phyloP scores from a whole-genome alignment of 2,113 vertebrate genomes.

The Noturus placidus region DNA sequence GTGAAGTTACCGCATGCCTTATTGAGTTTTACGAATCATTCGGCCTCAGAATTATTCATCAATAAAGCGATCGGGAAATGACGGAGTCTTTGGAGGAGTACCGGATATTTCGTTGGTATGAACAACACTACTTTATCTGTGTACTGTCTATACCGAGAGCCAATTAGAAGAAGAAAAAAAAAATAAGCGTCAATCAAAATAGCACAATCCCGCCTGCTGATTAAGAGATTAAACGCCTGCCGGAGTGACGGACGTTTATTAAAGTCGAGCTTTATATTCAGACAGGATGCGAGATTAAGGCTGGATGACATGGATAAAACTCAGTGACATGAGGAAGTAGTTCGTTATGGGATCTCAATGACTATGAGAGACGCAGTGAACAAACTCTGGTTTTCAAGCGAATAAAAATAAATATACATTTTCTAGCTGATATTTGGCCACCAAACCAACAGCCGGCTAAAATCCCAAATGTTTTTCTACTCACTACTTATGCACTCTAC shows the following conservation, averaged over 20 bases:
- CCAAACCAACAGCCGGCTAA: not conserved
- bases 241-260: not conserved
- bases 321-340: not conserved
- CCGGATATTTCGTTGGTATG: not conserved
- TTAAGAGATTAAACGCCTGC: conserved; percentile 7
- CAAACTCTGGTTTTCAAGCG: not conserved
- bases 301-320: not conserved
- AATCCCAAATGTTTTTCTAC: not conserved
- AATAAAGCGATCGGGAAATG: not conserved
- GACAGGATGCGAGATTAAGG: not conserved
- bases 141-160: not conserved
- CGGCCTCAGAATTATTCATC: not conserved
- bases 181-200: not conserved
- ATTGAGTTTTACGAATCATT: not conserved
- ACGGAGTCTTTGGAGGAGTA: not conserved
- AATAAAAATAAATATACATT: not conserved
- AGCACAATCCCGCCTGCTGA: not conserved
- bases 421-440: not conserved
- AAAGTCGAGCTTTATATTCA: not conserved
- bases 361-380: not conserved
- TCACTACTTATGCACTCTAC: not conserved
- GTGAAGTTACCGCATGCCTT: not conserved
- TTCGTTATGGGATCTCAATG: not conserved
- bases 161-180: not conserved
- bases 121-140: not conserved